Evolutionary conservation across 2,113 vertebrate genomes (phyloP), one percentile per base, ranked within the genome.

Genomic region (Microcebus griseorufus): DNA sequence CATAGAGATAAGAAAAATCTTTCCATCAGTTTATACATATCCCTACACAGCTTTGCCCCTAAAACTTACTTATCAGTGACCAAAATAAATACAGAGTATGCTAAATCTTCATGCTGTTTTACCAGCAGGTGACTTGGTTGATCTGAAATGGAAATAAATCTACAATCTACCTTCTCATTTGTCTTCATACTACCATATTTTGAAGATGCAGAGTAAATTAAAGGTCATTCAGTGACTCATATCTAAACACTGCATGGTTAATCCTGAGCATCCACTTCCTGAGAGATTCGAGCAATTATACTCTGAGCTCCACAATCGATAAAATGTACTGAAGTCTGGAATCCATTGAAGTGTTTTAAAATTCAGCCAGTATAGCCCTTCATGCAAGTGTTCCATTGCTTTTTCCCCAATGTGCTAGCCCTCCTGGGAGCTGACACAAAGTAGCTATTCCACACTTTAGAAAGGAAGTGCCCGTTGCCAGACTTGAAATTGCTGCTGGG

Each of bases 401-500:
- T 85, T 62, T 34, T 20, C 73, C 94, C 85, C 22, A 83, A 9
- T 3, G 93, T n/a, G 29, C 39, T n/a, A 7, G 27, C 37, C 70
- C 93, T 69, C 92, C 4, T 0, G 95, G 94, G 94, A 97, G 86
- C 90, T 93, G 97, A 93, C 94, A 94, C 37, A 42, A 37, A 73
- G 92, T n/a, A 83, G 67, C 84, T 80, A 45, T 13, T 89, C 72
- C 51, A 34, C 37, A 45, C 60, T 96, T 91, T 32, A 53, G 75
- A 92, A 70, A 87, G 25, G 69, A 79, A 91, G n/a, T 22, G 20
- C 79, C 72, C 89, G 72, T 75, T 97, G 88, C 91, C 88, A 94
- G 85, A 65, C n/a, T 76, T 48, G 42, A 98, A 98, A 96, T 95
- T 96, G 95, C 95, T 79, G 32, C 88, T 96, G 95, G 91, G 92